Conservation (phyloP, 2,888 invertebrate genomes). For the Celastrina argiolus region DNA sequence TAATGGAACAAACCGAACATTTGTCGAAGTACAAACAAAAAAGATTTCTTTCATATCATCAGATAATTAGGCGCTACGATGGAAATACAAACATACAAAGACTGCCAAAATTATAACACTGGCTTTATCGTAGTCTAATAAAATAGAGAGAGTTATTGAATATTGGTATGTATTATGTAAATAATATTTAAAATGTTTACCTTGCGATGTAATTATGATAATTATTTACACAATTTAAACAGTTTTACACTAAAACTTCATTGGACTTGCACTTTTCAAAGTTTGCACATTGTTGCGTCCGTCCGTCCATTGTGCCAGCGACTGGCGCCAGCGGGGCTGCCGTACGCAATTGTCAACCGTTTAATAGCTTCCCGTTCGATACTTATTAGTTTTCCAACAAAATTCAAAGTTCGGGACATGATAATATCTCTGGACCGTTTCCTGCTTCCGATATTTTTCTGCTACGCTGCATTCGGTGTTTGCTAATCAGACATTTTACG, state of each 20-base stretch:
- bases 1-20: no score
- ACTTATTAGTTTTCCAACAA: constrained; percentile 30
- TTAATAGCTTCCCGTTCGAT: constrained; percentile 56
- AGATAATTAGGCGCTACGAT: no score
- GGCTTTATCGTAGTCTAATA: no score
- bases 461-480: constrained; percentile 14
- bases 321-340: constrained; percentile 42
- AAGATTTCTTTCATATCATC: no score
- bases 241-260: background rate
- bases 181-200: no score
- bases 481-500: background rate
- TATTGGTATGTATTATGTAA: no score
- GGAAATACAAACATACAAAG: no score
- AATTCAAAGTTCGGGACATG: constrained; percentile 27
- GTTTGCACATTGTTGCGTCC: constrained; percentile 7
- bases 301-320: constrained; percentile 44
- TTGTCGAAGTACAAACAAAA: no score
- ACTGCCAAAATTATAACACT: no score
- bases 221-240: background rate
- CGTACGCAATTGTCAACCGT: constrained; percentile 60
- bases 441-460: constrained; percentile 17
- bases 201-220: background rate
- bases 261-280: background rate
- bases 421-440: constrained; percentile 22
- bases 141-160: no score